Base-by-base conservation (phyloP, 2,113 vertebrate species). In the Aegotheles bennettii region DNA sequence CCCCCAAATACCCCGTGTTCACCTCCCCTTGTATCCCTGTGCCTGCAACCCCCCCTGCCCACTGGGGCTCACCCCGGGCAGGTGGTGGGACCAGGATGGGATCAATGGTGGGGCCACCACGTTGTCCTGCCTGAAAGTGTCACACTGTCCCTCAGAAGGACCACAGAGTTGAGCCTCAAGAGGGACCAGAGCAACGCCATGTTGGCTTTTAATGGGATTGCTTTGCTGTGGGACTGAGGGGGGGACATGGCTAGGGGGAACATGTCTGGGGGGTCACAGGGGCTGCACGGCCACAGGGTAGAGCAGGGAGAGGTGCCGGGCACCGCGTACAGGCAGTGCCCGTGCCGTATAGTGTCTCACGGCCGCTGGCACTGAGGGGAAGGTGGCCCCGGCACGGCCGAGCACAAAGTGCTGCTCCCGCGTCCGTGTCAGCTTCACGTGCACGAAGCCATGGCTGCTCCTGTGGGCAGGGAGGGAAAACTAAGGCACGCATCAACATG, bases 391-490 rank as follows among this genome's bases (percentile, higher is more conserved):
- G 97, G 99, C 99, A 74, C 99, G 99, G 3, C 99, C 99, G 5
- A 99, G 98, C 33, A 99, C 97, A 26, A 98, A 98, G 33, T 98
- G 98, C 23, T 98, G 98, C 13, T 99, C 98, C 51, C 98, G 95
- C 1, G 97, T 98, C 92, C 97, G 94, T 0, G 97, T 92, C 80
- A 99, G 99, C 97, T 99, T 99, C 98, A 99, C 99, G 50, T 99
- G 99, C 98, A 99, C 98, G 84, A 99, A 99, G 51, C 99, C 99
- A 11, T 99, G 99, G 92, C 98, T 99, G 96, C 99, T 99, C 98
- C 99, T 99, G 97, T 0, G 16, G 84, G 53, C 0, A 7, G 12
- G 16, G 29, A 24, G 5, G 60, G 70, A 60, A 70, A 67, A 47
- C 48, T 47, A 87, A 86, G 86, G 65, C 84, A 53, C 16, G 31